Base-by-base conservation (phyloP, 1,140 invertebrate species). In the Camponotus vicinus region DNA sequence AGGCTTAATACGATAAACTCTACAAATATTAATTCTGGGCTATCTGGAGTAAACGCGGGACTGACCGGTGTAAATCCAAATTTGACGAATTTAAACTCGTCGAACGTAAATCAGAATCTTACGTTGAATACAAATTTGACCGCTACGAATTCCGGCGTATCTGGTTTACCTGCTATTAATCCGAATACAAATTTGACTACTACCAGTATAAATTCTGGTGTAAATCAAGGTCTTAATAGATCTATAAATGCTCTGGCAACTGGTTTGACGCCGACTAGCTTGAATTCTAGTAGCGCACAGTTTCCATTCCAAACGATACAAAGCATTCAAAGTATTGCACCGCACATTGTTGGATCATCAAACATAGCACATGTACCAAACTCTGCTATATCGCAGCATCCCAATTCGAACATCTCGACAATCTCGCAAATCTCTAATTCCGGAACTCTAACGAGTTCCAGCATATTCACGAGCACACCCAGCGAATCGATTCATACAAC, bases 281-380 rank as follows among this genome's bases (percentile, higher is more conserved):
- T 94, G 45, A 94, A 93, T 86, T 92, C 94, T n/a, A 91, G 91
- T n/a, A 93, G 90, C 71, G 90, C 90, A 79, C 92, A 91, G 79
- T 95, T 95, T 91, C 93, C 94, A 79, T 95, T 95, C 88, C 94
- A 94, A 93, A 90, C 94, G 8, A 94, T 95, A 86, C 95, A 95
- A 66, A 95, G 93, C 83, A 94, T 95, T 85, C 94, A 95, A 79
- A 95, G 90, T 86, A 92, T 95, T 42, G 93, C 94, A 52, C 94
- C 95, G 13, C 94, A 95, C 70, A 95, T 95, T 69, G 94, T 95
- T 78, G 93, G 93, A 15, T 93, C 94, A 27, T 93, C 94, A 63
- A 94, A 91, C 79, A 91, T 94, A 73, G 88, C 93, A 69, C 94
- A 94, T 73, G 90, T 93, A 85, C 93, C 90, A 49, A 93, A 76